A percentile compares a stretch with the other conserved stretches of the same genome.
phyloP scores from a whole-genome alignment of 2,113 vertebrate genomes.

The Copsychus sechellarum region DNA sequence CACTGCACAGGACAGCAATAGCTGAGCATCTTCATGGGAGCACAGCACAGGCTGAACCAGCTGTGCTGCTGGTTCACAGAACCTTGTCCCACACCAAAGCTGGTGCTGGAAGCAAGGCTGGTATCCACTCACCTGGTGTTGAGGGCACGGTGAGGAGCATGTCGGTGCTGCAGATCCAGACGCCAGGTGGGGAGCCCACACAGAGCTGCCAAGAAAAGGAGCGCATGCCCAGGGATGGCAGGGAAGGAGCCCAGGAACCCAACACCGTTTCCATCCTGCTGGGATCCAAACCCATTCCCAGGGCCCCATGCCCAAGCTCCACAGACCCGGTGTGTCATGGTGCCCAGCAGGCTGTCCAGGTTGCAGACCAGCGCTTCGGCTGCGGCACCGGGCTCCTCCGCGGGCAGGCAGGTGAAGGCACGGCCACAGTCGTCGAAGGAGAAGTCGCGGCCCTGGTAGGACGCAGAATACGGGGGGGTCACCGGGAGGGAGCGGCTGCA shows the following conservation, averaged over 20 bases:
- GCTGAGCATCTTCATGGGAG: accelerated
- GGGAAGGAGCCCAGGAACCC: neutral
- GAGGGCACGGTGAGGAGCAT: conserved; percentile 84
- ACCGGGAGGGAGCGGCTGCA: accelerated
- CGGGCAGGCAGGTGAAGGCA: conserved; percentile 88
- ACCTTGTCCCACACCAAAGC: accelerated
- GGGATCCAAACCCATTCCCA: neutral
- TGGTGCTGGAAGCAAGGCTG: neutral
- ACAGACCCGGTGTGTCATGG: conserved; percentile 80
- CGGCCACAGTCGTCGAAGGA: conserved; percentile 91
- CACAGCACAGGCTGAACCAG: accelerated
- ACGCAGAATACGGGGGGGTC: accelerated
- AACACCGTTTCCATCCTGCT: neutral
- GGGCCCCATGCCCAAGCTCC: neutral
- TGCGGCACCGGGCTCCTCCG: conserved; percentile 40
- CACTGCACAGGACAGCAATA: neutral
- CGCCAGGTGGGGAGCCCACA: conserved; percentile 85
- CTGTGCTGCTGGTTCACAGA: neutral
- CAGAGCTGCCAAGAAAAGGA: conserved; percentile 78
- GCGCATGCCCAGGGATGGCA: neutral
- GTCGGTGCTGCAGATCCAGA: conserved; percentile 97
- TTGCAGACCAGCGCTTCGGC: conserved; percentile 86
- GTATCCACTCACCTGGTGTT: conserved; percentile 73
- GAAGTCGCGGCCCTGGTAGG: conserved; percentile 86
- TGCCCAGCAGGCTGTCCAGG: conserved; percentile 84